Percentiles rank a stretch among this genome's conserved stretches.
phyloP scores from a whole-genome alignment of 2,888 invertebrate genomes.

The Chrysolina oricalcia region DNA sequence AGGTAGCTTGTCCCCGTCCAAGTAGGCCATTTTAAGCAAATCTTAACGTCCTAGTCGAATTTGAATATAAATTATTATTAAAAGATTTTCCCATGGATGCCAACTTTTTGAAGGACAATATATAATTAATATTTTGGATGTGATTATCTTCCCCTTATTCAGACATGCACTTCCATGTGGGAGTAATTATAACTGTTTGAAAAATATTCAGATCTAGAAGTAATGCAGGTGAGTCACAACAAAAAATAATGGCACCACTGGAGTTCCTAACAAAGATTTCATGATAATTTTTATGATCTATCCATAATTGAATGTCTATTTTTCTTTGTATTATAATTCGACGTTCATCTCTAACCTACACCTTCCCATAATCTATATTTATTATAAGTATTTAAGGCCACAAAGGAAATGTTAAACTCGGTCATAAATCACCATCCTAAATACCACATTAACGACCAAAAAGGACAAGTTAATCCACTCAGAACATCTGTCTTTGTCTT shows the following conservation, averaged over 20 bases:
- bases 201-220: background rate
- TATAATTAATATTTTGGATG: no score
- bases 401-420: constrained; percentile 64
- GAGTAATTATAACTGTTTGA: background rate
- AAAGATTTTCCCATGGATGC: no score
- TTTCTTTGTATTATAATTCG: constrained; percentile 26
- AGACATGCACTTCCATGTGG: no score
- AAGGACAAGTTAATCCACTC: constrained; percentile 56
- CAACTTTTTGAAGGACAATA: no score
- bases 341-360: constrained; percentile 34
- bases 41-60: no score
- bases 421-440: constrained; percentile 65
- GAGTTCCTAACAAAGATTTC: background rate
- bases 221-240: background rate
- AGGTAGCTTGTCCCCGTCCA: no score
- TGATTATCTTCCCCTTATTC: no score
- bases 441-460: constrained; percentile 55
- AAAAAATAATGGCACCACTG: background rate
- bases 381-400: constrained; percentile 62
- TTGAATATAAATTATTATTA: no score
- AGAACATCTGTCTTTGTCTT: constrained; percentile 42
- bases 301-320: constrained; percentile 29
- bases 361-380: constrained; percentile 60
- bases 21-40: no score
- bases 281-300: constrained; percentile 6